Evolutionary conservation across 1,140 invertebrate genomes (phyloP), one percentile per base, ranked within the genome.

Genomic region (Cotesia glomerata): DNA sequence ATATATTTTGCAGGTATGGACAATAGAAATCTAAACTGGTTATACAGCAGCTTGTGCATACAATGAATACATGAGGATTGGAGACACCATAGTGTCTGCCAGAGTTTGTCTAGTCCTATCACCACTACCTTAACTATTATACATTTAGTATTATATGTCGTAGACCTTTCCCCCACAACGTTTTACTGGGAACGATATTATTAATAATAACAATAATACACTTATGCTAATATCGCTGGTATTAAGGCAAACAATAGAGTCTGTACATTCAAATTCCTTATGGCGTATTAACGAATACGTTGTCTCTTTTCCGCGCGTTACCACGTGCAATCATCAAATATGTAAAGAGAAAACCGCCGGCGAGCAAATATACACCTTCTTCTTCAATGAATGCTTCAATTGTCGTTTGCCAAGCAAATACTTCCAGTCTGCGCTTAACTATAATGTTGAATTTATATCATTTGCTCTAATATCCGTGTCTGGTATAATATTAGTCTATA

Each of bases 381-480:
- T 14, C 52, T 18, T 45, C 39, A 11, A 9, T 58, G 56, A 58
- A 2, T 26, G 26, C 26, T 58, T 18, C 75, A 75, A 34, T 77
- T 77, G 77, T 79, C 78, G 78, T 82, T 82, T 82, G 78, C 77
- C 66, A 71, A 58, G 80, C 77, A 82, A 83, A 82, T 79, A 79
- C 71, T 78, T 61, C 9, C 52, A 66, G 68, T 74, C 36, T 64
- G 61, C 56, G 71, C 65, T 36, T 72, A 67, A 34, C 26, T 64
- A 74, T 76, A 77, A 77, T 77, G 72, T 76, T 77, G 76, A 71
- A 66, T 66, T 74, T 71, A 61, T 45, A 45, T 45, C 72, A 56
- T 18, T 58, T 58, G 56, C 56, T 58, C 18, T 18, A 58, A 58
- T 58, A 8, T 58, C 18, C 14, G 1, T 5, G 16, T 18, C 18